Evolutionary conservation across 2,797 vertebrate species (phyloP).

Genomic region (Tympanoctomys barrerae): DNA sequence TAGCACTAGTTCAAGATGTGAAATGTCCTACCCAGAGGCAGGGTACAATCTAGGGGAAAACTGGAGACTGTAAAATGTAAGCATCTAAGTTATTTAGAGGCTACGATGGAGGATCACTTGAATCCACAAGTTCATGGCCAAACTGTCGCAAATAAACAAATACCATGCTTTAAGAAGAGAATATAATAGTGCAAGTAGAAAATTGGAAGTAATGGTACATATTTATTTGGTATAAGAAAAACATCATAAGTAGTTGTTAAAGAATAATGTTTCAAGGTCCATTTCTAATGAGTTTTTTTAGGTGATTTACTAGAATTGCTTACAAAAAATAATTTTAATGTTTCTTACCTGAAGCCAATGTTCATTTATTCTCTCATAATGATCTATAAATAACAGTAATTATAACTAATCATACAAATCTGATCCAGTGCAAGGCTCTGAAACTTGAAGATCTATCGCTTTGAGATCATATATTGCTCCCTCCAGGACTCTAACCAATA

Average conservation of each 20-base stretch:
- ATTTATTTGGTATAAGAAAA: conserved; percentile 55
- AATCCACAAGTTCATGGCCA: not conserved
- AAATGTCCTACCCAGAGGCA: not conserved
- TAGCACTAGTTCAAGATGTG: not conserved
- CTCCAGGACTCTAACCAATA: not conserved
- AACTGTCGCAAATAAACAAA: not conserved
- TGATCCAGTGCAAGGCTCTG: not conserved
- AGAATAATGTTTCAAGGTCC: conserved; percentile 5
- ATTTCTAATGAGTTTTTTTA: conserved; percentile 61
- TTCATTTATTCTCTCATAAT: conserved; percentile 56
- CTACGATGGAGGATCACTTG: not conserved
- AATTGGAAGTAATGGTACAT: conserved; percentile 20
- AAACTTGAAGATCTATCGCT: conserved; percentile 10
- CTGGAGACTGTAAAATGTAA: not conserved
- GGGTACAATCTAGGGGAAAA: not conserved
- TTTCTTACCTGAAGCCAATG: conserved; percentile 38
- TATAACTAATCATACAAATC: not conserved
- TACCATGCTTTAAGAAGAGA: not conserved
- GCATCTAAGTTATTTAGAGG: too few species aligned
- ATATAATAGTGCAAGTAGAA: not conserved
- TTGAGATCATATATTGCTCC: not conserved
- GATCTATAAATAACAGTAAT: not conserved
- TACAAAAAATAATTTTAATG: not conserved
- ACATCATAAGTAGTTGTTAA: conserved; percentile 38
- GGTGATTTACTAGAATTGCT: conserved; percentile 56